These are phyloP conservation scores for Larimichthys polyactis DNA, from an alignment of 2,113 vertebrate species.

Conservation along the genomic window DNA sequence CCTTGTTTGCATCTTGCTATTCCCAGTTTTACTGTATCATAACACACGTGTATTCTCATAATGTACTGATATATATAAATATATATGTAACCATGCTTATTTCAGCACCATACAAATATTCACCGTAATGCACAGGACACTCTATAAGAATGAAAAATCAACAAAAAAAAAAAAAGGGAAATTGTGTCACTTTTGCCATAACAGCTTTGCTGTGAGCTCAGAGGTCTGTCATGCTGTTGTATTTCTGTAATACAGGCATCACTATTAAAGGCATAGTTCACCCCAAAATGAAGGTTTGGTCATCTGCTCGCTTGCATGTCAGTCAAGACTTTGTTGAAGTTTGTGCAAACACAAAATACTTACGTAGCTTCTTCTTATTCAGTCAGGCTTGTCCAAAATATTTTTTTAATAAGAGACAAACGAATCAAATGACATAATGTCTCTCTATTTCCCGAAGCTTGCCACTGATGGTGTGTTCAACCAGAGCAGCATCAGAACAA, in stretches of 20 bases:
- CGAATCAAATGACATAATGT: background rate
- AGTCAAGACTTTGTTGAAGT: background rate
- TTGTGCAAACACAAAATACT: background rate
- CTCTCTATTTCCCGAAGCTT: background rate
- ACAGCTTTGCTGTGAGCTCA: constrained; percentile 27
- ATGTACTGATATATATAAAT: constrained; percentile 41
- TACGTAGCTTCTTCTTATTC: background rate
- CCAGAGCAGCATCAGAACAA: background rate
- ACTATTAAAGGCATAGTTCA: constrained; percentile 57
- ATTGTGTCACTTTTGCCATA: constrained; percentile 21
- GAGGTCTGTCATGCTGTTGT: constrained; percentile 23
- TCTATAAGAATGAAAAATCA: constrained; percentile 18
- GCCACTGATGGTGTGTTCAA: background rate
- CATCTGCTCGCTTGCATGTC: constrained; percentile 29
- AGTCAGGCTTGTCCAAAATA: background rate
- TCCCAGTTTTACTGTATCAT: constrained; percentile 42
- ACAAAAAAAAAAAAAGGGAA: background rate
- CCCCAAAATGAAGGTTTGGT: constrained; percentile 40
- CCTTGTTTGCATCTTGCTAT: constrained; percentile 45
- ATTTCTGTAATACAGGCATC: constrained; percentile 34
- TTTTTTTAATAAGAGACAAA: background rate
- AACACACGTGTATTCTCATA: constrained; percentile 52
- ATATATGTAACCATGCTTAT: constrained; percentile 34
- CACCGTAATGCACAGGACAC: constrained; percentile 38
- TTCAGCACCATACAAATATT: constrained; percentile 36